Evolutionary conservation across 1,140 invertebrate genomes (phyloP).

Genomic region (Nasonia giraulti): DNA sequence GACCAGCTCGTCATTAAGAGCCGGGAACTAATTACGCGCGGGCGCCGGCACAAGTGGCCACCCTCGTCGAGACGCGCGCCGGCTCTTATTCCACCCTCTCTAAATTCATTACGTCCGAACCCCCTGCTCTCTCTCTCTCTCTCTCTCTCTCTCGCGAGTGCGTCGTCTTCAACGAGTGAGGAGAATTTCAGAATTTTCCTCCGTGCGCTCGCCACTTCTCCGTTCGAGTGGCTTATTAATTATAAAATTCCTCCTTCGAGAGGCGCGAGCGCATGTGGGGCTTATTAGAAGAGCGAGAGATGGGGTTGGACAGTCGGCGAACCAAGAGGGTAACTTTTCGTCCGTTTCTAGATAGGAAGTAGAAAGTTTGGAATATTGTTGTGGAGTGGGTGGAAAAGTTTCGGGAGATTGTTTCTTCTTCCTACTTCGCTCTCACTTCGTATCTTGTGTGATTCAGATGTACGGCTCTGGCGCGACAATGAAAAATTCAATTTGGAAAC

Average conservation of each 20-base stretch:
- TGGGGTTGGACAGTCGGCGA: too few species aligned
- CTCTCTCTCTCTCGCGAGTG: neutral
- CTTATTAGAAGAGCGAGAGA: neutral
- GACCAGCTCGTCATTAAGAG: neutral
- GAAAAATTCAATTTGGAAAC: neutral
- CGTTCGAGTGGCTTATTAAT: slow-evolving; percentile 44
- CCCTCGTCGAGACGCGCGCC: slow-evolving; percentile 1
- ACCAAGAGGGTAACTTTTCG: too few species aligned
- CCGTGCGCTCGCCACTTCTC: neutral
- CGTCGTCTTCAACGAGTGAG: neutral
- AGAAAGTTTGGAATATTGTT: too few species aligned
- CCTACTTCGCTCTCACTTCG: too few species aligned
- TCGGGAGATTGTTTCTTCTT: too few species aligned
- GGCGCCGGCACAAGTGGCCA: slow-evolving; percentile 4
- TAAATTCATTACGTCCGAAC: slow-evolving; percentile 46
- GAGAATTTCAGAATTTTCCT: slow-evolving; percentile 18
- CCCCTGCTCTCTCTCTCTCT: neutral
- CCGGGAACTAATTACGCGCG: slow-evolving; percentile 32
- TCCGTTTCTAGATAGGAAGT: too few species aligned
- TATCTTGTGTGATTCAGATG: too few species aligned
- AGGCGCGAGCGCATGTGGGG: neutral
- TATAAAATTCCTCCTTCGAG: slow-evolving; percentile 31
- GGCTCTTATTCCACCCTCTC: slow-evolving; percentile 4
- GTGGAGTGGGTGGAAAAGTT: too few species aligned
- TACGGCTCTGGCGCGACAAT: too few species aligned